phyloP scores from a whole-genome alignment of 2,797 vertebrate genomes.

The Brachyalestes nurse region DNA sequence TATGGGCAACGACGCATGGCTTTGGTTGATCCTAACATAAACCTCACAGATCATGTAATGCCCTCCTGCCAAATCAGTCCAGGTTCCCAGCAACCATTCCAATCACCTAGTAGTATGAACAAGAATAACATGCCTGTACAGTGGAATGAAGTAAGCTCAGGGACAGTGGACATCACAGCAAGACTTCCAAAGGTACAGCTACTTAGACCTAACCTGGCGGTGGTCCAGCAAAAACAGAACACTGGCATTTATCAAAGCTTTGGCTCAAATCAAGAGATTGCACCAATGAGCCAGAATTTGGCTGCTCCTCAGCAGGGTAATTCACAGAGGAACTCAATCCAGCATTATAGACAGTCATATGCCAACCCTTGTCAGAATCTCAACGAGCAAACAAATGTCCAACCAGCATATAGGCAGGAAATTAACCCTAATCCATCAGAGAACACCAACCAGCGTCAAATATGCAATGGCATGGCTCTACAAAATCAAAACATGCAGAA shows the following conservation, averaged over 20 bases:
- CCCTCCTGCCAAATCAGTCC: constrained; percentile 78
- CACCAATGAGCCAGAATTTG: constrained; percentile 72
- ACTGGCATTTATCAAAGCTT: constrained; percentile 84
- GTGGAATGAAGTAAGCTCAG: constrained; percentile 98
- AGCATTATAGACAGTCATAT: constrained; percentile 79
- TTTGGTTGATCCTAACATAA: constrained; percentile 75
- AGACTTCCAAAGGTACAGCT: constrained; percentile 80
- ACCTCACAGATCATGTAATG: constrained; percentile 74
- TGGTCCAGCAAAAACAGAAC: constrained; percentile 88
- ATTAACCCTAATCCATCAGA: constrained; percentile 71
- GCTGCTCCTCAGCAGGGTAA: constrained; percentile 72
- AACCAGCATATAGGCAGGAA: constrained; percentile 80
- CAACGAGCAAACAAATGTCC: constrained; percentile 75
- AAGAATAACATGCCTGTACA: constrained; percentile 97
- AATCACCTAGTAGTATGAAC: constrained; percentile 73
- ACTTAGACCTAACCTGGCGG: constrained; percentile 81
- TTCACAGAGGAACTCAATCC: constrained; percentile 80
- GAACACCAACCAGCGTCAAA: constrained; percentile 72
- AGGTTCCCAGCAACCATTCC: constrained; percentile 69
- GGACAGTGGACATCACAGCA: constrained; percentile 84
- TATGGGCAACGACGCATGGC: constrained; percentile 83
- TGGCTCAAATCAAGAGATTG: constrained; percentile 69
- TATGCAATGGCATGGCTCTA: constrained; percentile 70
- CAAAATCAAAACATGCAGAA: constrained; percentile 75
- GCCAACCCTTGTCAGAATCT: constrained; percentile 68